These are phyloP conservation scores for Volucella inflata DNA, from an alignment of 2,888 invertebrate species.

Conservation along the genomic window DNA sequence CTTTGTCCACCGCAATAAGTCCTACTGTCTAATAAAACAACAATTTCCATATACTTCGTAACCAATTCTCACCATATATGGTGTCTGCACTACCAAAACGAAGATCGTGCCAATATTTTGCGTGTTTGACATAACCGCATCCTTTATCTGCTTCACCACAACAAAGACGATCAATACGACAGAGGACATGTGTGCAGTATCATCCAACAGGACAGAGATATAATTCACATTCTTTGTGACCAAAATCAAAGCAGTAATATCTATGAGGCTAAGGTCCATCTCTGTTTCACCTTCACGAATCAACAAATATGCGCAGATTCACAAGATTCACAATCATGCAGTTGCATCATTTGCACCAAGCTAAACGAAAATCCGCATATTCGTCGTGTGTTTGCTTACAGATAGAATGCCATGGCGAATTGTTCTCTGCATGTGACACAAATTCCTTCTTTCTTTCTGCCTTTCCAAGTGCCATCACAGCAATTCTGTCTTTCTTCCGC, in stretches of 20 bases:
- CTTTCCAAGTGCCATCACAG: constrained; percentile 59
- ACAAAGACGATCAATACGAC: neutral
- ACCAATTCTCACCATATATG: constrained; percentile 5
- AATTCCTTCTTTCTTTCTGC: constrained; percentile 56
- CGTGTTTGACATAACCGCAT: constrained; percentile 58
- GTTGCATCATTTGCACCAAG: constrained; percentile 61
- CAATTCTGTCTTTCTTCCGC: constrained; percentile 49
- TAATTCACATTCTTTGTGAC: constrained; percentile 55
- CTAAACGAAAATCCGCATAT: constrained; percentile 41
- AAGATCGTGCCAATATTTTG: constrained; percentile 64
- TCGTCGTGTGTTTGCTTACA: constrained; percentile 23
- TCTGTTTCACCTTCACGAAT: constrained; percentile 72
- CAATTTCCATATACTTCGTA: neutral
- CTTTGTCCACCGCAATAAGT: too few species aligned
- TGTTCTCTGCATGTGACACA: constrained; percentile 70
- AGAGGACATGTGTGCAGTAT: constrained; percentile 11
- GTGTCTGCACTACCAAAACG: neutral
- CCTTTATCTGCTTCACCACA: constrained; percentile 6
- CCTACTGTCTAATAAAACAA: neutral
- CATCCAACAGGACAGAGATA: constrained; percentile 59
- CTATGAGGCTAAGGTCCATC: constrained; percentile 55
- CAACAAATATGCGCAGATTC: constrained; percentile 58
- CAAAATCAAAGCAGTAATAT: constrained; percentile 64
- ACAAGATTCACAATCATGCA: constrained; percentile 44
- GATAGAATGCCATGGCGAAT: constrained; percentile 38